These are phyloP conservation scores for Sebastiscus albofasciatus DNA, from an alignment of 2,797 vertebrate genomes.

Conservation along the genomic window DNA sequence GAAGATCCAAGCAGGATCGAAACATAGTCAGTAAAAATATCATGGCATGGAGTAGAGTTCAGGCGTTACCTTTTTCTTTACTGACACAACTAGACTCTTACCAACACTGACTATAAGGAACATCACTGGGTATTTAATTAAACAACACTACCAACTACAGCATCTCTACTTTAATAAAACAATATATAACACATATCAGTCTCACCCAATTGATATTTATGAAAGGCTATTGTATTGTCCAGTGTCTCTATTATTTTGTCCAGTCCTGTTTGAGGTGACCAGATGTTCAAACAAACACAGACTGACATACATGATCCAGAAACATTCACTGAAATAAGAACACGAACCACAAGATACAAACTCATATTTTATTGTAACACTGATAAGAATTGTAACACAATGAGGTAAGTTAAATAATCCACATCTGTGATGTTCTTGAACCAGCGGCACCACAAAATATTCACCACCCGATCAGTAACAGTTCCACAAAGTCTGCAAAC, in stretches of 20 bases:
- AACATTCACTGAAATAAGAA: neutral
- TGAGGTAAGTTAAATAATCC: slow-evolving; percentile 95
- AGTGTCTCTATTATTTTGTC: slow-evolving; percentile 3
- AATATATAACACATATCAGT: too few species aligned
- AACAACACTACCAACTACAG: neutral
- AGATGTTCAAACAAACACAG: neutral
- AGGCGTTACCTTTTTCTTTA: too few species aligned
- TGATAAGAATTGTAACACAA: slow-evolving; percentile 92
- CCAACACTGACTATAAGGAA: neutral
- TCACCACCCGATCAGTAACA: slow-evolving; percentile 70
- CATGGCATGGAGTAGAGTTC: too few species aligned
- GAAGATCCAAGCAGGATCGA: too few species aligned
- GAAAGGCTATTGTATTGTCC: neutral
- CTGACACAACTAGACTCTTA: neutral
- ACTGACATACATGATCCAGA: neutral
- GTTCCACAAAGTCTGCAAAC: slow-evolving; percentile 72
- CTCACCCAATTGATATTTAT: neutral
- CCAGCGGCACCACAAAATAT: slow-evolving; percentile 76
- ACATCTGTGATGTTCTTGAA: slow-evolving; percentile 80
- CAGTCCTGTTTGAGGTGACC: neutral
- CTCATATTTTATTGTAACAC: slow-evolving; percentile 92
- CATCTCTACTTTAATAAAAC: neutral
- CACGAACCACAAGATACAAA: slow-evolving; percentile 79
- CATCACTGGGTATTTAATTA: neutral
- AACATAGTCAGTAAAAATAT: too few species aligned